A percentile compares a stretch with the other conserved stretches of the same genome.
phyloP scores from a whole-genome alignment of 1,140 invertebrate genomes.

The Cyclargus thomasi region DNA sequence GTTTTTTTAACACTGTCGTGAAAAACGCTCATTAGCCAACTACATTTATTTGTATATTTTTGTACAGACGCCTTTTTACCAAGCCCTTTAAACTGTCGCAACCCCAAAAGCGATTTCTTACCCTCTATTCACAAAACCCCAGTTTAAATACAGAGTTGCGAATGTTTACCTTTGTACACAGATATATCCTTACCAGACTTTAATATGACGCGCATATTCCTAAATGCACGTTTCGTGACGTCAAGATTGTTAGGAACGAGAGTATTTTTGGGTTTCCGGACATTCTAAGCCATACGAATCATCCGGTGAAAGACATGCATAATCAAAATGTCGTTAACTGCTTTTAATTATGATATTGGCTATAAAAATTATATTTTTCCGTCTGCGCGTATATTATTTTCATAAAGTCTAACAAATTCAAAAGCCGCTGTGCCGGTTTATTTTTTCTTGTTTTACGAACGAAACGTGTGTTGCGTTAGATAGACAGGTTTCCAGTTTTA shows the following conservation, averaged over 20 bases:
- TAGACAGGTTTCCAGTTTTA: constrained; percentile 10
- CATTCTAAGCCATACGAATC: neutral
- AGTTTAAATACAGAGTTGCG: neutral
- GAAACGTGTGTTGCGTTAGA: constrained; percentile 1
- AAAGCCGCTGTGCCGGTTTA: neutral
- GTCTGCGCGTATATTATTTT: neutral
- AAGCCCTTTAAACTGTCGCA: neutral
- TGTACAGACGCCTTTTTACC: neutral
- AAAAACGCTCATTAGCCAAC: neutral
- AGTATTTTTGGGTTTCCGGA: neutral
- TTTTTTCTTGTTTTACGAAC: neutral
- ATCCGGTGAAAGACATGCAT: neutral
- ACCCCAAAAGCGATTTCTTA: neutral
- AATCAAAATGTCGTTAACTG: neutral
- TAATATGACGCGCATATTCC: neutral
- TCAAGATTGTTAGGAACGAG: neutral
- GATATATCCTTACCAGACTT: neutral
- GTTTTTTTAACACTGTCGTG: neutral
- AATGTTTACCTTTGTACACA: neutral
- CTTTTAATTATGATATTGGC: neutral
- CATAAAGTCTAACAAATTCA: constrained; percentile 13
- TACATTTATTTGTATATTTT: too few relatives aligned
- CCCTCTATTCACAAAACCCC: neutral
- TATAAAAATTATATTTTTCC: neutral
- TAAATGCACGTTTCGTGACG: neutral